Evolutionary conservation across 1,140 invertebrate genomes (phyloP).

Genomic region (Drosophila punjabiensis): DNA sequence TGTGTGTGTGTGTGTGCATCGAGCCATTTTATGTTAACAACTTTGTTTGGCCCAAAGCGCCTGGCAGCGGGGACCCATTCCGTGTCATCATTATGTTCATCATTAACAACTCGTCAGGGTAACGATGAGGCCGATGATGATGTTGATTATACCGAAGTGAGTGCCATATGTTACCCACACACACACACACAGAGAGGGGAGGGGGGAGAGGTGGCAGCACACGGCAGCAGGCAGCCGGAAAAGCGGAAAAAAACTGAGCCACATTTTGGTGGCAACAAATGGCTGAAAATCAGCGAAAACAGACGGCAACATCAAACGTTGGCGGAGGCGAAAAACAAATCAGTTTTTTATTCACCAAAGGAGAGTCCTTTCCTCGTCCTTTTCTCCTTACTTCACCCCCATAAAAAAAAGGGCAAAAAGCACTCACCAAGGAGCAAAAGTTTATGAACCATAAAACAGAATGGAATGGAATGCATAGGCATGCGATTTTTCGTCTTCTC

Average conservation of each 20-base stretch:
- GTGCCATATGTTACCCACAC: slow-evolving; percentile 52
- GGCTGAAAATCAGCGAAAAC: slow-evolving; percentile 53
- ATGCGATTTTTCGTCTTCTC: slow-evolving; percentile 47
- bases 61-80: slow-evolving; percentile 19
- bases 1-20: slow-evolving; percentile 29
- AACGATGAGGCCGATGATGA: slow-evolving; percentile 52
- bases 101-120: slow-evolving; percentile 63
- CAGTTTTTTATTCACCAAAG: slow-evolving; percentile 60
- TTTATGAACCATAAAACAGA: slow-evolving; percentile 69
- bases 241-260: slow-evolving; percentile 16
- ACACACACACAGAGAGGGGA: too few relatives aligned
- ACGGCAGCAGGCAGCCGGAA: neutral
- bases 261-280: slow-evolving; percentile 59
- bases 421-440: slow-evolving; percentile 59
- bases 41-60: slow-evolving; percentile 63
- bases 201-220: neutral
- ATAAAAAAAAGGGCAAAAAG: slow-evolving; percentile 50
- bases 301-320: slow-evolving; percentile 38
- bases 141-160: slow-evolving; percentile 53
- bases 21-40: slow-evolving; percentile 67
- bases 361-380: neutral
- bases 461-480: slow-evolving; percentile 58
- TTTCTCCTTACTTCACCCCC: neutral
- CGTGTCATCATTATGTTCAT: slow-evolving; percentile 56
- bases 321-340: slow-evolving; percentile 52